These are phyloP conservation scores for Cloeon dipterum DNA, from an alignment of 2,888 invertebrate species.

Conservation along the genomic window DNA sequence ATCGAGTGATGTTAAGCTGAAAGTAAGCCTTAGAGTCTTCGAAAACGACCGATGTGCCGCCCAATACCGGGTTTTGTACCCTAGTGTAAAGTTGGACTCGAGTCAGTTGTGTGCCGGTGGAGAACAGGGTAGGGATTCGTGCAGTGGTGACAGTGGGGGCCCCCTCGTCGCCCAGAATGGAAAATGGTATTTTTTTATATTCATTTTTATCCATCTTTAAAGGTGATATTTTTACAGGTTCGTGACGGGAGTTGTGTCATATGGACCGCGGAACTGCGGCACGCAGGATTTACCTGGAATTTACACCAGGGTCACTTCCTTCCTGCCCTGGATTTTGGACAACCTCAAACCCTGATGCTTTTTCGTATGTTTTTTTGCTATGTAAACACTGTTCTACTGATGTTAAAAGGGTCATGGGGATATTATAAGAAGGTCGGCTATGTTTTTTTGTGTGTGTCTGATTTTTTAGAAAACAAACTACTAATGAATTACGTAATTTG, in stretches of 20 bases:
- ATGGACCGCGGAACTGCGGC: constrained; percentile 31
- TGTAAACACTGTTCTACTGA: too few relatives aligned
- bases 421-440: too few relatives aligned
- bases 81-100: not conserved
- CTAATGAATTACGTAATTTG: too few relatives aligned
- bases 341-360: constrained; percentile 9
- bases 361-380: too few relatives aligned
- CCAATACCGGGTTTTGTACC: not conserved
- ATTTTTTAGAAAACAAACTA: too few relatives aligned
- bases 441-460: too few relatives aligned
- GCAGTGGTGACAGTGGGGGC: constrained; percentile 11
- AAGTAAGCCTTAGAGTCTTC: not conserved
- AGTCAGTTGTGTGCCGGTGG: constrained; percentile 6
- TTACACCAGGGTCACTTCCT: constrained; percentile 37
- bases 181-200: not conserved
- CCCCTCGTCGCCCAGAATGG: constrained; percentile 7
- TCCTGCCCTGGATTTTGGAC: constrained; percentile 35
- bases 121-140: constrained; percentile 8
- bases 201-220: not conserved
- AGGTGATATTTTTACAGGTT: not conserved
- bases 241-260: constrained; percentile 31
- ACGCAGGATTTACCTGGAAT: constrained; percentile 38
- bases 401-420: too few relatives aligned
- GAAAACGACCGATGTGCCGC: not conserved
- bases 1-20: not conserved